Base-by-base conservation (phyloP, 2,113 vertebrate genomes). In the Rousettus leschenaultii region DNA sequence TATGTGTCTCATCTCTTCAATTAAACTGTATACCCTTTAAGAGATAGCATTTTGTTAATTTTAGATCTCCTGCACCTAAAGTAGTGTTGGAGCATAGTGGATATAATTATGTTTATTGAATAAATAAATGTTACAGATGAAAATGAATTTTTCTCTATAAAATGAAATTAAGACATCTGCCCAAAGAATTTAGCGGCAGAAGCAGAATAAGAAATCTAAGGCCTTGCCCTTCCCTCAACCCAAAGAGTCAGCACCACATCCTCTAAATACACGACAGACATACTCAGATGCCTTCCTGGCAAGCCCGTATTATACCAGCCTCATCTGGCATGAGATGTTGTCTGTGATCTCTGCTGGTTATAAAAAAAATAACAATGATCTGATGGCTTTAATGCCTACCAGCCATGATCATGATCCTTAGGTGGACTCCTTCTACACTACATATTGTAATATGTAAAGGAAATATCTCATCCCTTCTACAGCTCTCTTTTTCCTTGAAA, bases 81-180 rank as follows among this genome's bases (percentile, higher is more conserved):
- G 19, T 38, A 28, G 26, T 30, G 6, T 22, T 14, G 55, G 63
- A 40, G 43, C 63, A 70, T 6, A 80, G 53, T 18, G 68, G 90
- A 80, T 33, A 71, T 18, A 84, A 55, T 48, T 33, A 45, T 65
- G 28, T 51, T 79, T 95, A 86, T n/a, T 86, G 86, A 93, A 75
- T 35, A 45, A 87, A 21, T 90, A 70, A 65, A 61, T 82, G 19
- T 18, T 10, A 51, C 9, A 16, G 0, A 77, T 53, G 51, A 89
- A 35, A 70, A 91, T 86, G 13, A 43, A 30, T 61, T 83, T 83
- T 74, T 40, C 65, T 48, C 28, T 61, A 43, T 57, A 77, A 79
- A 75, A 80, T 24, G 26, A 92, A 73, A 68, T 53, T 53, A 89
- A 90, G 45, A 85, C 51, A 33, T 9, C 24, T n/a, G 7, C 16